Conservation (phyloP, 2,113 vertebrate genomes). For the Noctilio leporinus region DNA sequence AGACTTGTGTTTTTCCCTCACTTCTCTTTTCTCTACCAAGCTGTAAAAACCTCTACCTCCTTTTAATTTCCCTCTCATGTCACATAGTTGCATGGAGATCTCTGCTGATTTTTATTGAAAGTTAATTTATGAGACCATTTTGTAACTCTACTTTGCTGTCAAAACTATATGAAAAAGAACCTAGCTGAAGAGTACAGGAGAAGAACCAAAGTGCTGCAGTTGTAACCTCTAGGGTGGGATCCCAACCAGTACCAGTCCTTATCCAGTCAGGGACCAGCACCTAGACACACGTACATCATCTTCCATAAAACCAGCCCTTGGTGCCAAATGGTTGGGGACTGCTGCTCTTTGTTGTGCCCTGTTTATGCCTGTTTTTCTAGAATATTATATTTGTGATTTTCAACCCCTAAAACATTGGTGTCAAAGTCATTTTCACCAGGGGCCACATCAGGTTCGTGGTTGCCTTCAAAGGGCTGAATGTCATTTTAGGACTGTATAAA, state of each 20-base stretch:
- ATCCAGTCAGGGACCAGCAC: too few relatives aligned
- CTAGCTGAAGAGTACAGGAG: background rate
- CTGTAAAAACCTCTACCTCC: background rate
- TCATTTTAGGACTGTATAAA: too few relatives aligned
- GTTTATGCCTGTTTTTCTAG: background rate
- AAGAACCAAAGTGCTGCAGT: background rate
- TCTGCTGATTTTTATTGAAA: conserved; percentile 7
- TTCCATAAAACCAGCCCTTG: too few relatives aligned
- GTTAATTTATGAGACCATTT: background rate
- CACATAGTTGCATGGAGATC: background rate
- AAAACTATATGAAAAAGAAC: background rate
- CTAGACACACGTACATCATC: too few relatives aligned
- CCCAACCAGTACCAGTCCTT: too few relatives aligned
- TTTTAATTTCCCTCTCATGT: conserved; percentile 38
- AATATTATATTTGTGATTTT: too few relatives aligned
- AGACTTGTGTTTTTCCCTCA: background rate
- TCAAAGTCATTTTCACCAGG: too few relatives aligned
- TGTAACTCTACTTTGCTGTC: conserved; percentile 10
- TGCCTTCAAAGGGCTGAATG: too few relatives aligned
- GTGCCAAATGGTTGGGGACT: too few relatives aligned
- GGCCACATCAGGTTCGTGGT: too few relatives aligned
- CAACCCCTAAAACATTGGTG: background rate
- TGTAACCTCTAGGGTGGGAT: background rate
- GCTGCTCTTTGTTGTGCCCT: background rate
- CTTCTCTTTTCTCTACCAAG: conserved; percentile 14